Evolutionary conservation across 2,113 vertebrate genomes (phyloP), one percentile per base, ranked within the genome.

Genomic region (Archilochus colubris): DNA sequence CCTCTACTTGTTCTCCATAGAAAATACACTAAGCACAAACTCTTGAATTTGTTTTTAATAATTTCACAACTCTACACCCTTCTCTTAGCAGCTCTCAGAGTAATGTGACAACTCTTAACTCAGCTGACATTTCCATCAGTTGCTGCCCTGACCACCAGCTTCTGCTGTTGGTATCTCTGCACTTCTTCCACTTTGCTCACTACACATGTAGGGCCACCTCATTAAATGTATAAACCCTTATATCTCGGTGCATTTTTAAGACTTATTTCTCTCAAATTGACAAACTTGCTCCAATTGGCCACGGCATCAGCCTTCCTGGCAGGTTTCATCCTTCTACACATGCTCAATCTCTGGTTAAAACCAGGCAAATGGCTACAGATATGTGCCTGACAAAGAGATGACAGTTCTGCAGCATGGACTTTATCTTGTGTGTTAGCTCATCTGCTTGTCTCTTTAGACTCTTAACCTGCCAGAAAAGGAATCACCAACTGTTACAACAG

Each of bases 401-500:
- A 70, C 86, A 91, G 73, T 1, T 91, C 69, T 76, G 76, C 80
- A 94, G 73, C 40, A 43, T 4, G 69, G 85, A 69, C 80, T 95
- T 94, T 78, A 82, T 86, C 64, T 78, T 6, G 1, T 44, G 73
- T 76, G 88, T 36, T 95, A 80, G 79, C 76, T 94, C 93, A 93
- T 94, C 87, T 96, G 84, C 55, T 86, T 86, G 85, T 80, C 82
- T 94, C 91, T 84, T 81, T 53, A 83, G 88, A 64, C 44, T 93
- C 61, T 59, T 86, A 54, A 91, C 82, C 76, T 89, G 83, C 90
- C 93, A 95, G 94, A 82, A 92, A 48, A 80, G 75, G 68, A 92
- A 67, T 91, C 86, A 62, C 88, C 75, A 53, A 48, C 62, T 88
- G 53, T 74, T 78, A 62, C 66, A 77, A 57, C 76, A 83, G 72